Base-by-base conservation (phyloP, 2,888 invertebrate genomes). In the Napeogenes inachia region DNA sequence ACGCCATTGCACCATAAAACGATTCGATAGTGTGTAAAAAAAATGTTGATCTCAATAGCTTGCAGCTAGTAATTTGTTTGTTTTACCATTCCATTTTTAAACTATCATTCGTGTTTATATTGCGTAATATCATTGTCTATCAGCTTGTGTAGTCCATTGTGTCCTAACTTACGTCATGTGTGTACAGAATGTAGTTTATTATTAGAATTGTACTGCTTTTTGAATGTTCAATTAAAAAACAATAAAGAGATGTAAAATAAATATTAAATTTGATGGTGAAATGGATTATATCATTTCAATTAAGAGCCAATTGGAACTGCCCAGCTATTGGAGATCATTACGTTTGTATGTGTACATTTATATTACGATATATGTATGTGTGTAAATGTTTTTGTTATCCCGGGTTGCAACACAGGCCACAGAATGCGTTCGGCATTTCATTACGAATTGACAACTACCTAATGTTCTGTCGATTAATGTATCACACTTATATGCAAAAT, bases 401-500 rank as follows among this genome's bases (percentile, higher is more conserved):
- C 58, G 65, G 65, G 69, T 62, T 60, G 66, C 61, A 57, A 65
- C 61, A 64, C 53, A 61, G 65, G 71, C 74, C 73, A 65, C 75
- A 71, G 66, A 72, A 72, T 70, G 64, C 70, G 69, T 63, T 68
- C 70, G 64, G 76, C 75, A 74, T 81, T 81, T 79, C 76, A 82
- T 82, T 82, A 81, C 76, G 70, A 76, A 77, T 84, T 81, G 84
- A 82, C 81, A 80, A 74, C 73, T 42, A 42, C 8, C 42, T 78
- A 76, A 75, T 76, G 77, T 78, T 77, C 78, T 79, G 75, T 74
- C 74, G 77, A 79, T 83, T 79, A 80, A 82, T 79, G 75, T 74
- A 76, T 77, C 73, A 74, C 73, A 78, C 50, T 21, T 50, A 76
- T 82, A 78, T 76, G 73, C 69, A 75, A 72, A 75, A 77, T 80